Percentiles rank a stretch among this genome's conserved stretches.
Evolutionary conservation across 1,140 invertebrate species (phyloP).

Genomic region (Anoplolepis gracilipes): DNA sequence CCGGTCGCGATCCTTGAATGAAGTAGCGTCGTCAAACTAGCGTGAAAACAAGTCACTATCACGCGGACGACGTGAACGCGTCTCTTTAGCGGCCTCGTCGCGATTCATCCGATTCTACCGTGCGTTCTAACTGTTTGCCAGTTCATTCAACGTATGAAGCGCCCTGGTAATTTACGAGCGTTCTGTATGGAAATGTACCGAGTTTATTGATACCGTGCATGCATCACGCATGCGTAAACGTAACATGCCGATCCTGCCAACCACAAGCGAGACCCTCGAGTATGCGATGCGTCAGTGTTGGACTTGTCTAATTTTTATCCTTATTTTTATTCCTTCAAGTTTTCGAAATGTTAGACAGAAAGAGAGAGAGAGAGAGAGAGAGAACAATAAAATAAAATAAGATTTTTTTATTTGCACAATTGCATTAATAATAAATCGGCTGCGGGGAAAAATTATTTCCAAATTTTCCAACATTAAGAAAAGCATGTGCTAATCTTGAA

Average conservation of each 20-base stretch:
- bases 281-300: not conserved
- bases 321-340: not conserved
- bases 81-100: not conserved
- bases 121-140: conserved; percentile 1
- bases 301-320: not conserved
- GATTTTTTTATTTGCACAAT: not conserved
- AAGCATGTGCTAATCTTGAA: not conserved
- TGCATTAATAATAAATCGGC: not conserved
- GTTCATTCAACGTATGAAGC: conserved; percentile 26
- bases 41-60: conserved; percentile 50
- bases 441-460: not conserved
- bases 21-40: conserved; percentile 41
- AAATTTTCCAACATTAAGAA: not conserved
- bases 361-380: not conserved
- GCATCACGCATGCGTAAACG: conserved; percentile 30
- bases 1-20: conserved; percentile 49
- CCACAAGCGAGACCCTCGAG: not conserved
- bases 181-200: conserved; percentile 46
- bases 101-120: conserved; percentile 7
- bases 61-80: conserved; percentile 1
- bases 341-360: not conserved
- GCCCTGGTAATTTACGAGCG: conserved; percentile 37
- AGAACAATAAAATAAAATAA: not conserved
- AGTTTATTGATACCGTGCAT: conserved; percentile 63
- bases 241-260: not conserved